Base-by-base conservation (phyloP, 2,888 invertebrate species). In the Himalopsyche tibetana region DNA sequence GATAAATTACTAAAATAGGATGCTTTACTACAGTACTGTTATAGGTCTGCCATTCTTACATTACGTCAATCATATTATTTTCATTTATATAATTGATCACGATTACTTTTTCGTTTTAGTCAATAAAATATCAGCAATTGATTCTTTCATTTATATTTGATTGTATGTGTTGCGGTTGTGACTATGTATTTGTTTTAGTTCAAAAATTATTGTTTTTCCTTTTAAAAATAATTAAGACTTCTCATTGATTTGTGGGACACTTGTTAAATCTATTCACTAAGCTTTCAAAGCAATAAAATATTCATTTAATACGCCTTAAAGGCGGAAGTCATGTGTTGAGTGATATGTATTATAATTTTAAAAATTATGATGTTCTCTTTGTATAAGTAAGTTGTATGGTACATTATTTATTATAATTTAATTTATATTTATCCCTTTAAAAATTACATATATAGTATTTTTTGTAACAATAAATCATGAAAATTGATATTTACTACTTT, bases 251-350 rank as follows among this genome's bases (percentile, higher is more conserved):
- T 55, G 28, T 82, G 69, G 51, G 42, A 80, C 84, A 84, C 86
- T 86, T 79, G 86, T 87, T 87, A 87, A 80, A 82, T 55, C 79
- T 82, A 84, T 55, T 86, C 86, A 86, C 87, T 42, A 88, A 86
- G 87, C 88, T 88, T 88, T 63, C 81, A 82, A 88, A 88, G 88
- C 88, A 88, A 87, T 88, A 88, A 86, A 87, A 80, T 88, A 85
- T 84, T 85, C 74, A 74, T 86, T 86, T 83, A 82, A 86, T 80
- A 84, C 55, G 83, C 84, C 86, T 87, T 40, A 42, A 87, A 88
- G 86, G 85, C 51, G 19, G 42, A 81, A 86, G 84, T 86, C 86
- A 82, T 86, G 28, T 82, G 79, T 82, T 85, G 36, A 81, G 51
- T 81, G 19, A 55, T 81, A 81, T 51, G 28, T 81, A 81, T 81